Evolutionary conservation across 2,888 invertebrate species (phyloP).

Genomic region (Calliopum simillimum): DNA sequence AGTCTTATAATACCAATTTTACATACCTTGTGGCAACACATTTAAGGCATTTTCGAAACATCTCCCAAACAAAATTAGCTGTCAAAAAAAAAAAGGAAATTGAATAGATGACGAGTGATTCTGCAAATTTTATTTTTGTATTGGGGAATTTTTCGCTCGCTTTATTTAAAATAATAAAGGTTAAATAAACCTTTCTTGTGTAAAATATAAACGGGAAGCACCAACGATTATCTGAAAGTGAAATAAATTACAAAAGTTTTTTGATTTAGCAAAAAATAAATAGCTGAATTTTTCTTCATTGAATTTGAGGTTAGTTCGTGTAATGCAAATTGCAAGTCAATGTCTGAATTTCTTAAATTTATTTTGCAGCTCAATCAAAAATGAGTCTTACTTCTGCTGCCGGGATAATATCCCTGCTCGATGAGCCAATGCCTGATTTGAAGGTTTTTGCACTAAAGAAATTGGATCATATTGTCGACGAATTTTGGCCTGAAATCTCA

Average conservation of each 20-base stretch:
- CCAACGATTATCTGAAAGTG: background rate
- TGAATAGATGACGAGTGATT: slow-evolving; percentile 14
- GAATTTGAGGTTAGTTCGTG: slow-evolving; percentile 19
- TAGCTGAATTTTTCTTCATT: background rate
- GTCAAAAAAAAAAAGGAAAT: slow-evolving; percentile 2
- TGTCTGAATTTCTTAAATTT: too few relatives aligned
- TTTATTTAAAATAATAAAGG: background rate
- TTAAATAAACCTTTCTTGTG: too few relatives aligned
- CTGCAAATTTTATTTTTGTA: slow-evolving; percentile 4
- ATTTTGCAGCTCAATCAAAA: slow-evolving; percentile 1
- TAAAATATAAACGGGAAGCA: too few relatives aligned
- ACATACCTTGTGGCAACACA: too few relatives aligned
- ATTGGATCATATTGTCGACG: slow-evolving; percentile 92
- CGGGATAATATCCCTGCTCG: slow-evolving; percentile 94
- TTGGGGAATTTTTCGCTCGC: background rate
- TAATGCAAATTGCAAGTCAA: slow-evolving; percentile 13
- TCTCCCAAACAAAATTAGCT: slow-evolving; percentile 5
- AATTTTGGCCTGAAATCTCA: slow-evolving; percentile 99
- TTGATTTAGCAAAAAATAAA: background rate
- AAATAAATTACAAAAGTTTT: background rate
- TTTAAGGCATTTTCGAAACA: background rate
- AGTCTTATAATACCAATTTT: too few relatives aligned
- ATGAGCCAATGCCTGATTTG: slow-evolving; percentile 93
- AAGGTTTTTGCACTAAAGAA: slow-evolving; percentile 94
- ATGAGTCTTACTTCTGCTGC: slow-evolving; percentile 77